Percentiles rank a stretch among this genome's conserved stretches.
phyloP scores from a whole-genome alignment of 1,140 invertebrate genomes.

The Panagrolaimus sp. region DNA sequence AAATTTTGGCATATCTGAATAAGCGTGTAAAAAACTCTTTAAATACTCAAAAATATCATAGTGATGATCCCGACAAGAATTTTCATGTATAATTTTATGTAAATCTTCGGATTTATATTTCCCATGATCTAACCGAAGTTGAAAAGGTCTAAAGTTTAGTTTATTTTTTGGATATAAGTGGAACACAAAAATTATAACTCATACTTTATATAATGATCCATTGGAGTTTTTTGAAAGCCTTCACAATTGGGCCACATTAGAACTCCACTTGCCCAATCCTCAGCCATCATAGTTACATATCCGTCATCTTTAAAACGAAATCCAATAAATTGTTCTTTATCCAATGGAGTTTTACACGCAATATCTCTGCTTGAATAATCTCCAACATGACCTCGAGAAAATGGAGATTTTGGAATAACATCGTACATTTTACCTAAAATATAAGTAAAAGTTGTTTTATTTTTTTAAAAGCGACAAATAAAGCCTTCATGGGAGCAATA shows the following conservation, averaged over 20 bases:
- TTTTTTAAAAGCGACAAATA: too few relatives aligned
- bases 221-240: slow-evolving; percentile 20
- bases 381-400: not conserved
- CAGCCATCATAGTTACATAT: slow-evolving; percentile 26
- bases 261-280: slow-evolving; percentile 27
- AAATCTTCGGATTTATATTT: slow-evolving; percentile 22
- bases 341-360: slow-evolving; percentile 21
- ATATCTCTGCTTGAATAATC: not conserved
- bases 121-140: slow-evolving; percentile 2
- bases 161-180: too few relatives aligned
- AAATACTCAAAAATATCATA: slow-evolving; percentile 18
- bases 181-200: not conserved
- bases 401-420: slow-evolving; percentile 12
- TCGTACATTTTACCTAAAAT: slow-evolving; percentile 14
- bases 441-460: not conserved
- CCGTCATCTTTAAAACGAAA: slow-evolving; percentile 24
- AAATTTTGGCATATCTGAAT: slow-evolving; percentile 25
- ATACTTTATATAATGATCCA: slow-evolving; percentile 34
- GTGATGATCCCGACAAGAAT: slow-evolving; percentile 9
- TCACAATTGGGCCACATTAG: slow-evolving; percentile 39
- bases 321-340: slow-evolving; percentile 29
- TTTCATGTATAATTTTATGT: not conserved
- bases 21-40: not conserved
- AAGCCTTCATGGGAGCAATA: too few relatives aligned
- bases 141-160: slow-evolving; percentile 23